Conservation (phyloP, 2,797 vertebrate genomes). For the Pitangus sulphuratus region DNA sequence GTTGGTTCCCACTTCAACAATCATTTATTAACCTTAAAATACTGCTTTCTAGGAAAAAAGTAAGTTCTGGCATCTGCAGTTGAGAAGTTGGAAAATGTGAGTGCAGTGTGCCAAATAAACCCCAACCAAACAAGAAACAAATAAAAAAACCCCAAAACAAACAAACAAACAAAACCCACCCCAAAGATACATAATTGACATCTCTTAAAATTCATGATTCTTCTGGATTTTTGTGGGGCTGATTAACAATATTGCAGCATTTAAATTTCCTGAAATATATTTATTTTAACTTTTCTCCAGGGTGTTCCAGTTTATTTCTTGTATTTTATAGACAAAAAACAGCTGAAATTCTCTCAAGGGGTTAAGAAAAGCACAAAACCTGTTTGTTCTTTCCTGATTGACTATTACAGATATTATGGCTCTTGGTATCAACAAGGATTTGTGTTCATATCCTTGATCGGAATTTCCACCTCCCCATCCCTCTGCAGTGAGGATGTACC, state of each 20-base stretch:
- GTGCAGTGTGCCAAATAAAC: neutral
- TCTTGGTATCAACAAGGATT: neutral
- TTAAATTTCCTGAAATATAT: neutral
- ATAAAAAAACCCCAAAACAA: neutral
- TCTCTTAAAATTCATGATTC: neutral
- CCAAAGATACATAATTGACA: neutral
- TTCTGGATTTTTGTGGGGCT: neutral
- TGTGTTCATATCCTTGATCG: neutral
- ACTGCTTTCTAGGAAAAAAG: neutral
- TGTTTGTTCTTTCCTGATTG: neutral
- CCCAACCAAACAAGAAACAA: neutral
- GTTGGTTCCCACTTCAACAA: neutral
- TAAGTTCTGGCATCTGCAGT: neutral
- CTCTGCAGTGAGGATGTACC: neutral
- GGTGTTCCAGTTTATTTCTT: neutral
- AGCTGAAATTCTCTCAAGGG: neutral
- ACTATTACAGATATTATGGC: neutral
- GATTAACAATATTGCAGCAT: neutral
- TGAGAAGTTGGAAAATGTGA: neutral
- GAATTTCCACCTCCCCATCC: neutral
- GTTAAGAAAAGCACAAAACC: neutral
- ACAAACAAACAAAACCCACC: too few species aligned
- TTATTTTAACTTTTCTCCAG: neutral
- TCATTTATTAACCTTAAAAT: neutral
- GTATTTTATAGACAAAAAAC: neutral